Evolutionary conservation across 2,888 invertebrate species (phyloP), one percentile per base, ranked within the genome.

Genomic region (Drosophila affinis): DNA sequence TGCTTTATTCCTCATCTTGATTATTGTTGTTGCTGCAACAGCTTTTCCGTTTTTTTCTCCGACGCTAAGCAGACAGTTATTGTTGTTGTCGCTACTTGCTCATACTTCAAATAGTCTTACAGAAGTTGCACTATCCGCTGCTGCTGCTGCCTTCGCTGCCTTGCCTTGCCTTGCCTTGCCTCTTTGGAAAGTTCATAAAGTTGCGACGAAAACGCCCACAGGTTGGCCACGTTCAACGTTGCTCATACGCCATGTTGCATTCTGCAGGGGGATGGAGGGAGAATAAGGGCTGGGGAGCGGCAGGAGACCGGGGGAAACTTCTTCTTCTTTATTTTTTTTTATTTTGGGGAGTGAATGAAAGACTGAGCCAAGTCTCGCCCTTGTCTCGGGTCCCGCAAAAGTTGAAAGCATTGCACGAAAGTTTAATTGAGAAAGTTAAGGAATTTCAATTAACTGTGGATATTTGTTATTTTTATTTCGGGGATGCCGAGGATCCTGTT

Each of bases 391-490:
- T 73, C 59, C 69, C 76, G 61, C 68, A 63, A 72, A 79, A 80
- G 83, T 73, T 87, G 78, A 81, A 86, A 87, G 88, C 80, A 85
- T 81, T 85, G 84, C 84, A 89, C 77, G 81, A 91, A 91, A 91
- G 91, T 91, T 91, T 91, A 91, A 91, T 91, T 91, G 91, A 88
- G 91, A 91, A 91, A 91, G 91, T 91, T 91, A 85, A 88, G 89
- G 91, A 91, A 91, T 91, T 91, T 91, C 91, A 91, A 91, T 91
- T 91, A 91, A 91, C 90, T 90, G 81, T 79, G 90, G 89, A 91
- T 91, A 90, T 87, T 89, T 81, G 91, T 87, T 87, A 88, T 85
- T 85, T 84, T 88, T 89, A 84, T 87, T 88, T 74, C 71, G 76
- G 62, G 81, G 78, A 56, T 62, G 73, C 62, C 62, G 32, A 63